A percentile compares a stretch with the other conserved stretches of the same genome.
These are phyloP conservation scores for Ips typographus DNA, from an alignment of 1,140 invertebrate species.

Conservation along the genomic window DNA sequence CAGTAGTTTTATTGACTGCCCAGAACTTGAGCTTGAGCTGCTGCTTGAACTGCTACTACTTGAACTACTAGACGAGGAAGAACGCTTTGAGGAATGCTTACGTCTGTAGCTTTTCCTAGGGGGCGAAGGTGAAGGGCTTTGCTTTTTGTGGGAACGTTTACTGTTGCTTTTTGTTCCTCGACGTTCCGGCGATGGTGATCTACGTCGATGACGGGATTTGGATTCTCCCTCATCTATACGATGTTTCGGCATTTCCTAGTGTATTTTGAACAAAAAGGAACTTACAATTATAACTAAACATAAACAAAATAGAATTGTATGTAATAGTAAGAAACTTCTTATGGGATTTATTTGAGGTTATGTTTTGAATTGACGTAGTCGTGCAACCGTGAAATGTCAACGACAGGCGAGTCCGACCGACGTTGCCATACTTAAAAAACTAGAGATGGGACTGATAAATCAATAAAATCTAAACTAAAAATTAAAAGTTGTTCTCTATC, in stretches of 20 bases:
- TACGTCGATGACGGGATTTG: constrained; percentile 7
- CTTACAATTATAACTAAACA: no score
- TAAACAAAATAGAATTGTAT: no score
- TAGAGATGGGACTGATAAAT: no score
- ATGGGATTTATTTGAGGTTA: no score
- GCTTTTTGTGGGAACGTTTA: neutral
- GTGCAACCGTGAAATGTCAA: no score
- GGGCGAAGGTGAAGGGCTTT: neutral
- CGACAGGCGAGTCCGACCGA: no score
- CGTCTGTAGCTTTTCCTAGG: neutral
- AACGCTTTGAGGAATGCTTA: neutral
- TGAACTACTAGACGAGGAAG: neutral
- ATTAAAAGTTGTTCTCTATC: no score
- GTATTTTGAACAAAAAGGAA: neutral
- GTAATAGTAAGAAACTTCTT: no score
- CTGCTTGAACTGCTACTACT: neutral
- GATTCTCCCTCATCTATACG: neutral
- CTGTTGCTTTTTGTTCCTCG: constrained; percentile 1
- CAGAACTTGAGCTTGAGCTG: constrained; percentile 21
- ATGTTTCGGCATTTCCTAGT: neutral
- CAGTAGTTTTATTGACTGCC: constrained; percentile 66
- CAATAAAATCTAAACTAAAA: no score
- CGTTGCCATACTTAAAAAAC: no score
- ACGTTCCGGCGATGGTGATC: constrained; percentile 4
- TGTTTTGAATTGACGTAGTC: no score